A percentile compares a stretch with the other conserved stretches of the same genome.
phyloP scores from a whole-genome alignment of 2,797 vertebrate genomes.

The Ctenochaetus hawaiiensis region DNA sequence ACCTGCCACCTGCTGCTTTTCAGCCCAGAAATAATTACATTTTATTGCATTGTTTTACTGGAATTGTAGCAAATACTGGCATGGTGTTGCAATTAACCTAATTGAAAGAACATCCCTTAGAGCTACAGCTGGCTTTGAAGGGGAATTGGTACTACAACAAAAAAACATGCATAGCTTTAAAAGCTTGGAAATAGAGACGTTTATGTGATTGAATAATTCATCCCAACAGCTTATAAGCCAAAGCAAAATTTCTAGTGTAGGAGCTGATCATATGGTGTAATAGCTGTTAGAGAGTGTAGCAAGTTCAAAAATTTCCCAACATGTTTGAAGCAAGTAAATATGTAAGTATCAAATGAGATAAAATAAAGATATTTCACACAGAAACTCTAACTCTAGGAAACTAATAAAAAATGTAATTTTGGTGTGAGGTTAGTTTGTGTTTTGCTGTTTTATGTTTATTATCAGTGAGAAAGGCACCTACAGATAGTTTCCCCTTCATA shows the following conservation, averaged over 20 bases:
- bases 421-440: too few species aligned
- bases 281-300: slow-evolving; percentile 18
- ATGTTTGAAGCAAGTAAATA: not conserved
- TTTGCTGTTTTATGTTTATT: too few species aligned
- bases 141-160: slow-evolving; percentile 34
- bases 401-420: too few species aligned
- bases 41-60: slow-evolving; percentile 70
- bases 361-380: too few species aligned
- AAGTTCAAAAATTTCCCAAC: slow-evolving; percentile 8
- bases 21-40: slow-evolving; percentile 49
- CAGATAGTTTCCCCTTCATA: too few species aligned
- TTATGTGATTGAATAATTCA: slow-evolving; percentile 63
- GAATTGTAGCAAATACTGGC: slow-evolving; percentile 51
- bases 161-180: slow-evolving; percentile 44
- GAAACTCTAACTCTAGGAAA: too few species aligned
- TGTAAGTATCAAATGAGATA: too few species aligned
- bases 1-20: slow-evolving; percentile 55
- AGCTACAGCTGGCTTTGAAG: slow-evolving; percentile 55
- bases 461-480: too few species aligned
- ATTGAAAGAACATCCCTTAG: slow-evolving; percentile 67
- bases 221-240: slow-evolving; percentile 28
- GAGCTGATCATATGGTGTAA: slow-evolving; percentile 14
- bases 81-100: slow-evolving; percentile 62
- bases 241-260: slow-evolving; percentile 27
- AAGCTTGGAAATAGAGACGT: slow-evolving; percentile 58